Conservation (phyloP, 2,797 vertebrate species). For the Hemitrygon akajei region DNA sequence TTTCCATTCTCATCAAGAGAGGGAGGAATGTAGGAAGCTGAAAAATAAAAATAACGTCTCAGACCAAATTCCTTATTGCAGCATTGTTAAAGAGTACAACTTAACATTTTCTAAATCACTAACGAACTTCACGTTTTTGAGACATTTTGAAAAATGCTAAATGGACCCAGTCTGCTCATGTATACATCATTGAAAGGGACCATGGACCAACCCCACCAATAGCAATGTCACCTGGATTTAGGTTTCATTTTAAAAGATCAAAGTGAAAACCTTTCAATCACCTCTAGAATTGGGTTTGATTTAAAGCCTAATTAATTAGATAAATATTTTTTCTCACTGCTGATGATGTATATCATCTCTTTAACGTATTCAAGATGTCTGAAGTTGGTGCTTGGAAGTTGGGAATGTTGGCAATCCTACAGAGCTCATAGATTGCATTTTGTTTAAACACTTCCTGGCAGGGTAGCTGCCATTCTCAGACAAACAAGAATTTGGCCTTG, state of each 20-base stretch:
- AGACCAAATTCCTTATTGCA: neutral
- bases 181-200: neutral
- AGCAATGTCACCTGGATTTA: neutral
- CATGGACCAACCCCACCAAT: neutral
- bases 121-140: neutral
- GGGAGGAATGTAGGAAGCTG: slow-evolving; percentile 58
- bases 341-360: neutral
- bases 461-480: neutral
- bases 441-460: neutral
- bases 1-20: slow-evolving; percentile 58
- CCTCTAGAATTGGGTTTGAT: neutral
- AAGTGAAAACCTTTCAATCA: neutral
- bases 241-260: neutral
- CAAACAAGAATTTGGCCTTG: too few species aligned
- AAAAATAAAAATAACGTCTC: slow-evolving; percentile 21
- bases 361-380: neutral
- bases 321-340: neutral
- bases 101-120: neutral
- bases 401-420: neutral
- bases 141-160: neutral
- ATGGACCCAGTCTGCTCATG: neutral
- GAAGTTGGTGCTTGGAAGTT: neutral
- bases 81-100: neutral
- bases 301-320: neutral
- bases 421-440: neutral